Conservation (phyloP, 2,113 vertebrate genomes). For the Fregetta grallaria region DNA sequence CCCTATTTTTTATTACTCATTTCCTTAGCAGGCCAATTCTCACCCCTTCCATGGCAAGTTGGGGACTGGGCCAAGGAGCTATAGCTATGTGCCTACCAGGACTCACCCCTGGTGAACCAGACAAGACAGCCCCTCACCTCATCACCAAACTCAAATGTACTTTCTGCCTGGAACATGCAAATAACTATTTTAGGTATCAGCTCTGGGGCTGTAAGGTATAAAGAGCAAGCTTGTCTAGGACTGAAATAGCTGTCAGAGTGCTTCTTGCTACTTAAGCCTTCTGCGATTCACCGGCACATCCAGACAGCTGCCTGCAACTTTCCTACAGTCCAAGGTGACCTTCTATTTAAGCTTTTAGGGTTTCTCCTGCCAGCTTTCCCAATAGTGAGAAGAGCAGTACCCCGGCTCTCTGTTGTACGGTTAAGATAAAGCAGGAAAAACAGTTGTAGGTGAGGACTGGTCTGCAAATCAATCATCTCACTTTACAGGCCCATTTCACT, state of each 20-base stretch:
- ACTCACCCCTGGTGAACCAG: neutral
- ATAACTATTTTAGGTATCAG: neutral
- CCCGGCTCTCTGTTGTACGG: neutral
- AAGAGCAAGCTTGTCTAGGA: neutral
- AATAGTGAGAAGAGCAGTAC: neutral
- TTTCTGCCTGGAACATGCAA: neutral
- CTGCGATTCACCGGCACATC: neutral
- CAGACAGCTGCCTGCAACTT: neutral
- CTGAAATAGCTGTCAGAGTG: neutral
- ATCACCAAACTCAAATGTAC: neutral
- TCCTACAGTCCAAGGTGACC: neutral
- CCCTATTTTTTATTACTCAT: neutral
- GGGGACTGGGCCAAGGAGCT: neutral
- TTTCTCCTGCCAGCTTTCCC: neutral
- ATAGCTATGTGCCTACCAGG: neutral
- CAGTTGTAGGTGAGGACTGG: neutral
- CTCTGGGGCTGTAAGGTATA: neutral
- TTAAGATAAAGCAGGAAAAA: neutral
- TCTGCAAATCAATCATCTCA: neutral
- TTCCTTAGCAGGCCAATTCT: neutral
- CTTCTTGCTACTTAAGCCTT: neutral
- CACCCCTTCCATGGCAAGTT: neutral
- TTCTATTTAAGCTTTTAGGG: neutral
- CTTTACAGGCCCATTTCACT: neutral
- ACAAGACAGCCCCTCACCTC: neutral